Percentiles rank a stretch among this genome's conserved stretches.
phyloP scores from a whole-genome alignment of 2,797 vertebrate species.

The Crenuchus spilurus region DNA sequence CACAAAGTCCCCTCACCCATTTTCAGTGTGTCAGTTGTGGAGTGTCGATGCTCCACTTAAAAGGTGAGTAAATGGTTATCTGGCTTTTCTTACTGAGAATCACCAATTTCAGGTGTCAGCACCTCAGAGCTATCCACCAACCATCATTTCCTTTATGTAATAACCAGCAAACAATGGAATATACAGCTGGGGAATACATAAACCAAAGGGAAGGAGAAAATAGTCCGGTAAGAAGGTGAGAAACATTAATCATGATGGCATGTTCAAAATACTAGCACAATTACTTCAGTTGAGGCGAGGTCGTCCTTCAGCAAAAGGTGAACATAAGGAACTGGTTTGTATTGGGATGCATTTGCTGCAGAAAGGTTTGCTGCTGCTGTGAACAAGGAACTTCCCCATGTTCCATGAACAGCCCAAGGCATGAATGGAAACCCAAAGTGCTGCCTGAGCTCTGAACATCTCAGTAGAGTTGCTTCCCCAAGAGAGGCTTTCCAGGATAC shows the following conservation, averaged over 20 bases:
- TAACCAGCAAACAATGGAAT: constrained; percentile 56
- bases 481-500: constrained; percentile 43
- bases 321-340: constrained; percentile 59
- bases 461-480: constrained; percentile 56
- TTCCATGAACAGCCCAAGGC: constrained; percentile 55
- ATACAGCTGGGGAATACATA: constrained; percentile 55
- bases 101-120: constrained; percentile 70
- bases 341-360: constrained; percentile 61
- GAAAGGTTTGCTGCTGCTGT: constrained; percentile 58
- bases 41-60: constrained; percentile 25
- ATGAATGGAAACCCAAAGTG: constrained; percentile 48
- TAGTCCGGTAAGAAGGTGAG: constrained; percentile 39
- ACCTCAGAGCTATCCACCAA: constrained; percentile 63
- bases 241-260: constrained; percentile 78
- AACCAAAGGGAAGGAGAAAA: constrained; percentile 52
- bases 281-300: constrained; percentile 63
- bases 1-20: constrained; percentile 48
- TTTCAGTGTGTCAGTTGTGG: too few relatives aligned
- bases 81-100: constrained; percentile 73
- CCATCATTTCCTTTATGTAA: constrained; percentile 68
- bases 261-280: constrained; percentile 71
- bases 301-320: constrained; percentile 44
- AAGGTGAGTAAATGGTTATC: constrained; percentile 70
- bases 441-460: constrained; percentile 30
- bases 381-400: constrained; percentile 55